Evolutionary conservation across 2,113 vertebrate species (phyloP), one percentile per base, ranked within the genome.

Genomic region (Gambusia affinis): DNA sequence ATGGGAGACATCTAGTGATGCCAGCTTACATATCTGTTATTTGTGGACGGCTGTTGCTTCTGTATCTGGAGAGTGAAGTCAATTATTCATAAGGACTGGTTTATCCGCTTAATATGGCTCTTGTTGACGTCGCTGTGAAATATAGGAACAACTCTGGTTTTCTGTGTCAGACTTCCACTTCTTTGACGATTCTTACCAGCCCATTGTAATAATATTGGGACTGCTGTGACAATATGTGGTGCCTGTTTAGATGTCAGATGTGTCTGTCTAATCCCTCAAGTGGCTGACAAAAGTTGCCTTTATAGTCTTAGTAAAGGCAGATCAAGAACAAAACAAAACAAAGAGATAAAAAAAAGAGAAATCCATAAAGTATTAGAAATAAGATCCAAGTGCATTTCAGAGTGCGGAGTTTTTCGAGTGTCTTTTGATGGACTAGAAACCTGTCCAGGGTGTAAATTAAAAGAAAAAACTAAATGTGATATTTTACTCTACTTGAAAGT

Each of bases 41-140:
- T 37, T 44, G 67, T n/a, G 63, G 54, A 73, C 68, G 37, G 42
- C 62, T 79, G 44, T 60, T 70, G 71, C 72, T 68, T 76, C 80
- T 69, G 60, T 75, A 68, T 75, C 60, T 70, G 66, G 51, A 83
- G 79, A 82, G 60, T 44, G n/a, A 42, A 67, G 72, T 83, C 44
- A 79, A 44, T 83, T 73, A 87, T 83, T 87, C 77, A 91, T 69
- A 30, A 73, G 70, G 64, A 68, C 47, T 37, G 68, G 72, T 88
- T 88, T 57, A 75, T 29, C 71, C 22, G 24, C 22, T 60, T 72
- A 72, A 75, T 67, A 33, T 57, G 57, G 76, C 64, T 15, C 68
- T 1, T 44, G 35, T 27, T 27, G 37, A 65, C 65, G 62, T 78
- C 31, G 19, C 11, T 7, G 28, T 19, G n/a, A 31, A 73, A 37